Base-by-base conservation (phyloP, 2,113 vertebrate genomes). In the Stigmatopora argus region DNA sequence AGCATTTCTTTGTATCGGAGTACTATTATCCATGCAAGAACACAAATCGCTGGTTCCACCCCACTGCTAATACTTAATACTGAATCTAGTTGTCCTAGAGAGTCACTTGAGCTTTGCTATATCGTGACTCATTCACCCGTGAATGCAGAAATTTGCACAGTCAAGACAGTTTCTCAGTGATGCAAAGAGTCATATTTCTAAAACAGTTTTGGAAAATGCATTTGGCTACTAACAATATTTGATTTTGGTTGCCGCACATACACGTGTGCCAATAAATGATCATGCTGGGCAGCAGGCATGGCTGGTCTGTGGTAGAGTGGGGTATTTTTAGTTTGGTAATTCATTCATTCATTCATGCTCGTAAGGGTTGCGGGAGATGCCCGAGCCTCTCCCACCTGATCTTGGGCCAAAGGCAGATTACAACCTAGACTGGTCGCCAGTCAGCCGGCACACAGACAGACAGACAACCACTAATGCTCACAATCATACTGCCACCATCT, bases 311-410 rank as follows among this genome's bases (percentile, higher is more conserved):
- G 66, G 66, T 58, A 67, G 3, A 59, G 63, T 66, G 47, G 48
- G 46, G 17, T 83, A 86, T 85, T 87, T 86, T 83, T 82, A 82
- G 77, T 71, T 49, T 18, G 19, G 73, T 73, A 73, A 85, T 78
- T 31, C 26, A 31, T 31, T 31, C 26, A 31, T 31, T 31, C 26
- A 31, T 31, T 31, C 26, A 31, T 31, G 26, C 26, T 31, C 26
- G 3, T 31, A 31, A 31, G 26, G 26, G 1, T 31, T 31, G 26
- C 26, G 26, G 26, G 26, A 31, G 26, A 2, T 31, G 26, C 26
- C 26, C 26, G 3, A 2, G 26, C 26, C 26, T 31, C 26, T 31
- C 26, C 26, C n/a, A n/a, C n/a, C 26, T 31, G 26, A 31, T 31
- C 3, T 31, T 2, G 3, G 26, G 26, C 26, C 26, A 31, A 31